Evolutionary conservation across 2,113 vertebrate species (phyloP).

Genomic region (Calyptomena viridis): DNA sequence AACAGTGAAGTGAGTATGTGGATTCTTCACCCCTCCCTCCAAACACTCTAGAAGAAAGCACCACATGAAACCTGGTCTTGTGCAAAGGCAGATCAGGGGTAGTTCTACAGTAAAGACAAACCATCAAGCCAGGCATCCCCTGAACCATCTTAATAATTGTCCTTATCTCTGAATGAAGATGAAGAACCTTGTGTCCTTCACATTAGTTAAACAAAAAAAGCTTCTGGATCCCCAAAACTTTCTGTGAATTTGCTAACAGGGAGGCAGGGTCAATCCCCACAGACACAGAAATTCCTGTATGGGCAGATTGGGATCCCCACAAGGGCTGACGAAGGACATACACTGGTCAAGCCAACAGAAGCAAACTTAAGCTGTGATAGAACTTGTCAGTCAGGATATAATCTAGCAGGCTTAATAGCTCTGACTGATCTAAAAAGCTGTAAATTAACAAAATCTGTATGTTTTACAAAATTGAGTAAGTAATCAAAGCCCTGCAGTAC

Average conservation of each 20-base stretch:
- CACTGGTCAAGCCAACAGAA: not conserved
- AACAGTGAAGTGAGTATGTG: not conserved
- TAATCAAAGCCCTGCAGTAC: not conserved
- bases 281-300: not conserved
- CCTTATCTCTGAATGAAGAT: not conserved
- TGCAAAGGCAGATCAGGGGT: not conserved
- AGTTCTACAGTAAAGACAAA: not conserved
- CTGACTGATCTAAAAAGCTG: slow-evolving; percentile 50
- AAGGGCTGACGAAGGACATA: not conserved
- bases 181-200: not conserved
- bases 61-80: not conserved
- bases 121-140: not conserved
- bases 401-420: slow-evolving; percentile 28
- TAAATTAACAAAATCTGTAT: slow-evolving; percentile 51
- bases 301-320: not conserved
- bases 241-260: not conserved
- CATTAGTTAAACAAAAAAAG: not conserved
- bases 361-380: not conserved
- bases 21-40: not conserved
- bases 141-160: not conserved
- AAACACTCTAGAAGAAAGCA: not conserved
- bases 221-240: not conserved
- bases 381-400: not conserved
- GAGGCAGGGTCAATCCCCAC: not conserved
- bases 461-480: slow-evolving; percentile 37